These are phyloP conservation scores for Scaptomyza reducta DNA, from an alignment of 2,888 invertebrate species.

Conservation along the genomic window DNA sequence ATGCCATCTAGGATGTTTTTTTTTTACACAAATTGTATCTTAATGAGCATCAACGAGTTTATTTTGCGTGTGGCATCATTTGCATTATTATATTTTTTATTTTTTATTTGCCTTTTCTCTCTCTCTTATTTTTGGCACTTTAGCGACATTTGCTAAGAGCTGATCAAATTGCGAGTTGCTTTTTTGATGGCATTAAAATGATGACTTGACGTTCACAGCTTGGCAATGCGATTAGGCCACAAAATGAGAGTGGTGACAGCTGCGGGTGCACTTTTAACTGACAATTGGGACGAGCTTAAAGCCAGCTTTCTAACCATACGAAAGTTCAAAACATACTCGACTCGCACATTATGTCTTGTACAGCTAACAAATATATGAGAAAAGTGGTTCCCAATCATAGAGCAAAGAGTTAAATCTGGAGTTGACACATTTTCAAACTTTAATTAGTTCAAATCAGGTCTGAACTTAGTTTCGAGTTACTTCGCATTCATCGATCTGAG, in stretches of 20 bases:
- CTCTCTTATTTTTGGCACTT: conserved; percentile 6
- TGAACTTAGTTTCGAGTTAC: no score
- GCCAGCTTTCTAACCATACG: conserved; percentile 31
- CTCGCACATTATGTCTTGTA: background rate
- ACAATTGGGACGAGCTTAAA: background rate
- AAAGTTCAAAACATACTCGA: conserved; percentile 10
- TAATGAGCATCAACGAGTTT: conserved; percentile 20
- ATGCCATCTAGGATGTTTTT: conserved; percentile 1
- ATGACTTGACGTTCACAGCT: conserved; percentile 28
- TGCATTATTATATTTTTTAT: conserved; percentile 6
- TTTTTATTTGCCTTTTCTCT: conserved; percentile 15
- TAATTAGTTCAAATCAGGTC: background rate
- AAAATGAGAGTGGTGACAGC: conserved; percentile 17
- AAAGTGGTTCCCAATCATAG: conserved; percentile 2
- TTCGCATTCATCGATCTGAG: no score
- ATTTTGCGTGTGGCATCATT: conserved; percentile 17
- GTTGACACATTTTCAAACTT: background rate
- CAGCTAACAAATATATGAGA: conserved; percentile 1
- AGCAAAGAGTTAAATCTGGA: background rate
- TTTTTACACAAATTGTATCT: conserved; percentile 34
- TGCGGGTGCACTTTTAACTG: background rate
- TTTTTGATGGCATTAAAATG: conserved; percentile 25
- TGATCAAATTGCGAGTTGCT: conserved; percentile 3
- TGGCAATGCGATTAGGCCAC: conserved; percentile 22
- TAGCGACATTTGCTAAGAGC: conserved; percentile 14